A percentile compares a stretch with the other conserved stretches of the same genome.
Evolutionary conservation across 2,888 invertebrate species (phyloP).

Genomic region (Orthosia gothica): DNA sequence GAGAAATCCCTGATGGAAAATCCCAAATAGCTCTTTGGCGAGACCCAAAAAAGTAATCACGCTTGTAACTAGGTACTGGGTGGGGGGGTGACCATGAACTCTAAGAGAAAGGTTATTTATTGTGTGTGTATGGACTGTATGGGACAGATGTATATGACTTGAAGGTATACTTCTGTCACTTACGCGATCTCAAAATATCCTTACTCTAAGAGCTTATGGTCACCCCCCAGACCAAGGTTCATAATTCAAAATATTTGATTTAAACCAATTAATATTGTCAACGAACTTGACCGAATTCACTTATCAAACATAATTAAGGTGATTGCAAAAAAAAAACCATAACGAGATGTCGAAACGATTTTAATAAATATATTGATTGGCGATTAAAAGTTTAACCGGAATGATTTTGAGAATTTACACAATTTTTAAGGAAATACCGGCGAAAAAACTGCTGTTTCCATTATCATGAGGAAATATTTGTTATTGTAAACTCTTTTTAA

Average conservation of each 20-base stretch:
- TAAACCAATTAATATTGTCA: conserved; percentile 18
- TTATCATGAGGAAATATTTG: neutral
- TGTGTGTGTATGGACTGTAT: no score
- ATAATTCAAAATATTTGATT: conserved; percentile 22
- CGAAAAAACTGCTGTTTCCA: neutral
- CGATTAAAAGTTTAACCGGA: neutral
- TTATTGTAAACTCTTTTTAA: neutral
- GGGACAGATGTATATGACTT: no score
- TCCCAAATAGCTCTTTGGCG: no score
- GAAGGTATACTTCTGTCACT: no score
- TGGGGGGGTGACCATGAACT: no score
- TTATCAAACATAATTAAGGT: conserved; percentile 21
- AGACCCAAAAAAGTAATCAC: no score
- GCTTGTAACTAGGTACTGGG: no score
- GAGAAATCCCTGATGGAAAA: no score
- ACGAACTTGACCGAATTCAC: conserved; percentile 19
- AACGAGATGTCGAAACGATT: neutral
- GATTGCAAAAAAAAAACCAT: conserved; percentile 6
- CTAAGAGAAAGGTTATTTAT: no score
- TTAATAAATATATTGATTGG: neutral
- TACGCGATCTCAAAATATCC: no score
- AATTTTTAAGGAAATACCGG: conserved; percentile 2
- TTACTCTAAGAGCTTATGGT: no score
- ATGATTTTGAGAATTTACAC: neutral
- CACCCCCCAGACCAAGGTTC: no score